Percentiles rank a stretch among this genome's conserved stretches.
These are phyloP conservation scores for Quadroppia sp. DNA, from an alignment of 2,888 invertebrate genomes.

Conservation along the genomic window DNA sequence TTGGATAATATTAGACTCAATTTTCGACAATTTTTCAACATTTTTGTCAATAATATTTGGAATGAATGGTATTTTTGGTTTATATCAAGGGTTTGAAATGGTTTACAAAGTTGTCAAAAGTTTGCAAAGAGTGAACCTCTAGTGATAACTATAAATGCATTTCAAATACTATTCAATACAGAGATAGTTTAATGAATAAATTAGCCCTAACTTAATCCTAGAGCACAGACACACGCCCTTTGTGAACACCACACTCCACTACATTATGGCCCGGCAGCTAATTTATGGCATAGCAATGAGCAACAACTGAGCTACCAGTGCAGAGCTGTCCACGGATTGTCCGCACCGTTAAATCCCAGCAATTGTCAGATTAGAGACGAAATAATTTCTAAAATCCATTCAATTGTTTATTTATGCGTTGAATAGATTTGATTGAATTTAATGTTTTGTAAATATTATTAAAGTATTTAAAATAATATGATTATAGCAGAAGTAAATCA, in stretches of 20 bases:
- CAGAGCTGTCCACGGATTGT: conserved; percentile 19
- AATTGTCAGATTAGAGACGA: conserved; percentile 20
- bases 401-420: conserved; percentile 2
- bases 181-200: conserved; percentile 37
- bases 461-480: neutral
- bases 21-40: too few species aligned
- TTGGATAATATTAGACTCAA: too few species aligned
- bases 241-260: conserved; percentile 28
- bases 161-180: conserved; percentile 17
- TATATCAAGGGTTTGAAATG: too few species aligned
- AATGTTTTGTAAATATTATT: neutral
- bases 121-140: too few species aligned
- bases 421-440: neutral
- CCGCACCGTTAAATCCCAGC: neutral
- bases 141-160: conserved; percentile 11
- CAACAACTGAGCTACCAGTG: conserved; percentile 24
- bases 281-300: conserved; percentile 39
- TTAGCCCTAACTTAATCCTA: conserved; percentile 33
- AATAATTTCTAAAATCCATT: conserved; percentile 18
- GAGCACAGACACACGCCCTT: conserved; percentile 35
- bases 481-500: too few species aligned
- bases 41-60: too few species aligned
- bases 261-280: conserved; percentile 24
- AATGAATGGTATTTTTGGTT: too few species aligned
- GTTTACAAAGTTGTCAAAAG: too few species aligned